These are phyloP conservation scores for Empidonax traillii DNA, from an alignment of 2,113 vertebrate species.

Conservation along the genomic window DNA sequence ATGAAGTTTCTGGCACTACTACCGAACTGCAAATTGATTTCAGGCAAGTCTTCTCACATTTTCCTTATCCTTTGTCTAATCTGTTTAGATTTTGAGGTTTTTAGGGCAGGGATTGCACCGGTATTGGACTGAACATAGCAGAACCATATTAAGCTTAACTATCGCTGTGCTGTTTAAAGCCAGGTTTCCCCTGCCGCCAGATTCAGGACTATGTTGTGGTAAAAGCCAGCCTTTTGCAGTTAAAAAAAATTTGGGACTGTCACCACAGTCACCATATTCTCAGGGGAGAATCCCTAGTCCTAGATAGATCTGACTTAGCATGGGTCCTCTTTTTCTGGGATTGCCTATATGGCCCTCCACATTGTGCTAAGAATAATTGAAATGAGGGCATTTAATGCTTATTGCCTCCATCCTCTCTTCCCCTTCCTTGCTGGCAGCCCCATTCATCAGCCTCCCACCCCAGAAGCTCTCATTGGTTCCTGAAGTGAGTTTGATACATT, in stretches of 20 bases:
- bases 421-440: background rate
- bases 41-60: background rate
- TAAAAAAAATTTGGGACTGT: background rate
- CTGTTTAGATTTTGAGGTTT: background rate
- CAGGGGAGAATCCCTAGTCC: background rate
- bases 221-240: background rate
- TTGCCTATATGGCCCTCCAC: background rate
- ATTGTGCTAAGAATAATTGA: background rate
- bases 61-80: background rate
- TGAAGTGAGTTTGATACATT: background rate
- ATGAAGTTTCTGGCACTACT: background rate
- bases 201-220: background rate
- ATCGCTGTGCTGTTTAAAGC: background rate
- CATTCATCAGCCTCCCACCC: background rate
- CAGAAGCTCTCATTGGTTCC: background rate
- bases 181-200: background rate
- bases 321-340: background rate
- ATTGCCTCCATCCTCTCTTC: background rate
- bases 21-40: slow-evolving; percentile 10
- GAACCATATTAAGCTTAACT: background rate
- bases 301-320: background rate
- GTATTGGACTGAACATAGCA: background rate
- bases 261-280: background rate
- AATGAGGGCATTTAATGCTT: background rate
- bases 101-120: background rate